Evolutionary conservation across 2,797 vertebrate genomes (phyloP).

Genomic region (Anolis apletophallus): DNA sequence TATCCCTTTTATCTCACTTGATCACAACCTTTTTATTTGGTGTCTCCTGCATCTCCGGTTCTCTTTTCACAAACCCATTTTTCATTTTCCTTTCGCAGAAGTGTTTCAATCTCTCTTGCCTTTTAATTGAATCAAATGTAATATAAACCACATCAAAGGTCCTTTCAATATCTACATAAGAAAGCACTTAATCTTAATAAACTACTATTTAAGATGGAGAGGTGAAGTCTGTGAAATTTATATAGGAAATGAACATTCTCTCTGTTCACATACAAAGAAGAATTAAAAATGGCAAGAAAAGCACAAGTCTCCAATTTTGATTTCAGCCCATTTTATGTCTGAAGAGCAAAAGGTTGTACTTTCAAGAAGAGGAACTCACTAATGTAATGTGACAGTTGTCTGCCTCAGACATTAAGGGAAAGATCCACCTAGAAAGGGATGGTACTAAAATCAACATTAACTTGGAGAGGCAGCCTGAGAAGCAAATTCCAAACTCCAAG

Average conservation of each 20-base stretch:
- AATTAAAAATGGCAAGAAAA: constrained; percentile 69
- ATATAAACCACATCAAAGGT: constrained; percentile 80
- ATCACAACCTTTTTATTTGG: constrained; percentile 49
- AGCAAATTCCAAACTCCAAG: neutral
- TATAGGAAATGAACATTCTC: constrained; percentile 76
- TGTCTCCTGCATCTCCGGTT: constrained; percentile 32
- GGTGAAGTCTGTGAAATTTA: constrained; percentile 71
- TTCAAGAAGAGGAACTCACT: constrained; percentile 65
- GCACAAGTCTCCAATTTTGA: constrained; percentile 67
- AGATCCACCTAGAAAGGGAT: neutral
- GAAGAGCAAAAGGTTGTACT: constrained; percentile 70
- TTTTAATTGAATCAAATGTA: constrained; percentile 79
- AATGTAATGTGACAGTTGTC: constrained; percentile 67
- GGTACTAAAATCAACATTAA: neutral
- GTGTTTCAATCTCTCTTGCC: constrained; percentile 74
- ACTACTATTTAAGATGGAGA: constrained; percentile 74
- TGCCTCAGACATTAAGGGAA: constrained; percentile 51
- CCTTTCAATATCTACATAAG: constrained; percentile 76
- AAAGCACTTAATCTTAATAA: constrained; percentile 82
- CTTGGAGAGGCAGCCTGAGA: neutral
- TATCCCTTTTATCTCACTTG: neutral
- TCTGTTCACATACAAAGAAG: constrained; percentile 63
- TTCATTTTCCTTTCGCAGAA: constrained; percentile 67
- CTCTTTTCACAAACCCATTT: constrained; percentile 51
- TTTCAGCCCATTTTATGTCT: constrained; percentile 60